phyloP scores from a whole-genome alignment of 2,888 invertebrate species.

The Epinotia nisella region DNA sequence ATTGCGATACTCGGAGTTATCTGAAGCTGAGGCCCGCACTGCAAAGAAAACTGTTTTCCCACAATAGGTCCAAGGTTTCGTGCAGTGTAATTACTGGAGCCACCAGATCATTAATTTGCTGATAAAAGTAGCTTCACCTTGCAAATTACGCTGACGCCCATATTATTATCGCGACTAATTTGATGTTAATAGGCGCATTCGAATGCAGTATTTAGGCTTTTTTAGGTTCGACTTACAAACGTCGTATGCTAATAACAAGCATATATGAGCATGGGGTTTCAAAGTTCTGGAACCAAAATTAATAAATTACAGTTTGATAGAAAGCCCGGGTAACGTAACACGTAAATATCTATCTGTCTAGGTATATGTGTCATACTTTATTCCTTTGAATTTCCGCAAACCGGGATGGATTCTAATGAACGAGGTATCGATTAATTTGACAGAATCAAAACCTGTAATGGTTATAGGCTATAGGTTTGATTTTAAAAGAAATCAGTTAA shows the following conservation, averaged over 20 bases:
- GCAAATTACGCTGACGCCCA: not conserved
- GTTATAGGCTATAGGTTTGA: too few relatives aligned
- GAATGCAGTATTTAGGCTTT: not conserved
- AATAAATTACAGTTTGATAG: too few relatives aligned
- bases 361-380: too few relatives aligned
- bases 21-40: not conserved
- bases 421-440: too few relatives aligned
- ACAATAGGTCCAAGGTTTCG: conserved; percentile 8
- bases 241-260: not conserved
- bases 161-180: not conserved
- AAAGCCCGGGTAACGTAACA: too few relatives aligned
- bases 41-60: conserved; percentile 5
- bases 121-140: not conserved
- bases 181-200: not conserved
- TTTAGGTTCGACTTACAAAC: not conserved
- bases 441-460: too few relatives aligned
- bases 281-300: too few relatives aligned
- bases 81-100: not conserved
- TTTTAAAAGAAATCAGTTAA: too few relatives aligned
- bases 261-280: not conserved
- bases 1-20: not conserved
- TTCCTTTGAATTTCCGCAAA: too few relatives aligned
- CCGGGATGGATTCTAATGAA: too few relatives aligned
- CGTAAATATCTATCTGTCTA: too few relatives aligned
- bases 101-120: not conserved